phyloP scores from a whole-genome alignment of 2,113 vertebrate species.

The Dissostichus mawsoni region DNA sequence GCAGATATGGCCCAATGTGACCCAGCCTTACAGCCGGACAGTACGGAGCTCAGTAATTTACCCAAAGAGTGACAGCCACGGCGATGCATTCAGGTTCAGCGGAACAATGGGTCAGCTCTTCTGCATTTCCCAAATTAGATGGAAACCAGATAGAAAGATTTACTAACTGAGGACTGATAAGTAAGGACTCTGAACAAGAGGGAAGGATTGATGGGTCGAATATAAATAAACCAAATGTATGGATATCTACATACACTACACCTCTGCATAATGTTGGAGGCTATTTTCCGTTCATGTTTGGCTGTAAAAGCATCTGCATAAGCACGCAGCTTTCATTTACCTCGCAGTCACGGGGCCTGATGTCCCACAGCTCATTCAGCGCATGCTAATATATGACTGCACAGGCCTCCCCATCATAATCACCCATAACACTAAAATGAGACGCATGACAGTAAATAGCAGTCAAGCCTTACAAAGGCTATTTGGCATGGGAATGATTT shows the following conservation, averaged over 20 bases:
- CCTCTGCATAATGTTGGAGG: conserved; percentile 55
- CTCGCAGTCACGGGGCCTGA: conserved; percentile 72
- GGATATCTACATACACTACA: conserved; percentile 47
- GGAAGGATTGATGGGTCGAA: conserved; percentile 55
- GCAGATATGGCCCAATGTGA: conserved; percentile 70
- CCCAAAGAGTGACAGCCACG: conserved; percentile 72
- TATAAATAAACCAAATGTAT: conserved; percentile 63
- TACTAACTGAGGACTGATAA: conserved; percentile 60
- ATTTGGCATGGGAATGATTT: conserved; percentile 78
- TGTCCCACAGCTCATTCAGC: conserved; percentile 76
- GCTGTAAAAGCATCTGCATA: conserved; percentile 76
- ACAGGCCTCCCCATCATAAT: conserved; percentile 79
- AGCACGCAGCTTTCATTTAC: conserved; percentile 77
- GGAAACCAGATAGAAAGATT: conserved; percentile 49
- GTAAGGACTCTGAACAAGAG: conserved; percentile 35
- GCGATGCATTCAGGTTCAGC: conserved; percentile 52
- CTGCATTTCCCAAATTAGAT: conserved; percentile 59
- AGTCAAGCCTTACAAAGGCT: conserved; percentile 79
- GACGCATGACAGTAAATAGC: conserved; percentile 79
- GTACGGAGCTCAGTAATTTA: conserved; percentile 74
- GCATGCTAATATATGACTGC: conserved; percentile 79
- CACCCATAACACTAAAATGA: conserved; percentile 83
- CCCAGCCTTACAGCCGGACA: conserved; percentile 74
- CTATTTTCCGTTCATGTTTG: conserved; percentile 64
- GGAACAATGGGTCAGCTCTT: conserved; percentile 43